These are phyloP conservation scores for Drosophila leontia DNA, from an alignment of 1,140 invertebrate species.

Conservation along the genomic window DNA sequence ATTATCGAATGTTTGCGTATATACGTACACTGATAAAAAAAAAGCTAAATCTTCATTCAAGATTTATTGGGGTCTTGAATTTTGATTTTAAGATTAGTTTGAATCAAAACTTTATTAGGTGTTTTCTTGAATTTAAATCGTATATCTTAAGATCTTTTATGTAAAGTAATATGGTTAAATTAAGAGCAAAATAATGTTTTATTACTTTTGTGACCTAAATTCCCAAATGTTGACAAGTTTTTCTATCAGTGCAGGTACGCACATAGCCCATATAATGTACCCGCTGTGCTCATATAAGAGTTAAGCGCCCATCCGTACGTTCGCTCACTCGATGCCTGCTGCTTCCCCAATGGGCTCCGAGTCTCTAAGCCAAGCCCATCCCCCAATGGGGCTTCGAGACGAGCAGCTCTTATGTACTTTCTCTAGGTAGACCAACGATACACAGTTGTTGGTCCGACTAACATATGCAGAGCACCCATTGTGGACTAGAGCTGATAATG, in stretches of 20 bases:
- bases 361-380: slow-evolving; percentile 55
- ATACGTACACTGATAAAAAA: slow-evolving; percentile 5
- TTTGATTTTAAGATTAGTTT: no score
- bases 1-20: slow-evolving; percentile 35
- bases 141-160: no score
- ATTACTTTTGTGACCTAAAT: not conserved
- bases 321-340: slow-evolving; percentile 17
- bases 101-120: no score
- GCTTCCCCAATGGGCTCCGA: slow-evolving; percentile 47
- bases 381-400: slow-evolving; percentile 3
- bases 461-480: not conserved
- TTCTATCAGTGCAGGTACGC: not conserved
- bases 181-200: not conserved
- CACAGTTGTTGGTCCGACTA: not conserved
- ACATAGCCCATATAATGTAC: slow-evolving; percentile 51
- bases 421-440: not conserved
- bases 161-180: no score
- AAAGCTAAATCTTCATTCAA: not conserved
- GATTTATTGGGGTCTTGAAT: no score
- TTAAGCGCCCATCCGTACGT: slow-evolving; percentile 70
- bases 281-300: slow-evolving; percentile 58
- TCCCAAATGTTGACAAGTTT: not conserved
- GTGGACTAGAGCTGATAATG: not conserved
- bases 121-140: no score
- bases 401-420: not conserved